Evolutionary conservation across 2,113 vertebrate genomes (phyloP).

Genomic region (Tricholaema leucomelas): DNA sequence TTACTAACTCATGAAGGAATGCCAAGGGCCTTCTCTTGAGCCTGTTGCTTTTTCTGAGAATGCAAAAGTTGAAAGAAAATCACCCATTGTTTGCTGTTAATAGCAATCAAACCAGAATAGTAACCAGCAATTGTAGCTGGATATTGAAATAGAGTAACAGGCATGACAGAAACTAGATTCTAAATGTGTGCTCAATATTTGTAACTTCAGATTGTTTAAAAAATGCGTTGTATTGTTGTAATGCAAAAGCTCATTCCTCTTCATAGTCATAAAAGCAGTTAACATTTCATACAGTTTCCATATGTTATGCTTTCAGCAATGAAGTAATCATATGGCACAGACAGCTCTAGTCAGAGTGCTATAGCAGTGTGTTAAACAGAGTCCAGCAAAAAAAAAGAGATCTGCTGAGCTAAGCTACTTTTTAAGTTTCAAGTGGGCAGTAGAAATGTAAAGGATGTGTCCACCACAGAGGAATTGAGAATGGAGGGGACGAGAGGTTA

Average conservation of each 20-base stretch:
- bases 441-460: background rate
- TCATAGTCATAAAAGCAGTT: slow-evolving; percentile 53
- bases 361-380: background rate
- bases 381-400: background rate
- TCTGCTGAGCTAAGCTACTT: background rate
- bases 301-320: slow-evolving; percentile 66
- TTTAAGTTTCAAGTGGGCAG: background rate
- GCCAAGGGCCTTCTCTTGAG: background rate
- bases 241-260: slow-evolving; percentile 60
- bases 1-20: background rate
- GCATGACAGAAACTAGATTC: slow-evolving; percentile 18
- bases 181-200: slow-evolving; percentile 10
- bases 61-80: background rate
- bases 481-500: background rate
- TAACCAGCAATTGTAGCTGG: slow-evolving; percentile 37
- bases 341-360: slow-evolving; percentile 34
- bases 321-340: slow-evolving; percentile 51
- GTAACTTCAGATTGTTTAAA: background rate
- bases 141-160: background rate
- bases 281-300: slow-evolving; percentile 68
- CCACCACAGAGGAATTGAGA: background rate
- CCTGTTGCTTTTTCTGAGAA: background rate
- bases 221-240: background rate
- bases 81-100: slow-evolving; percentile 18
- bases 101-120: slow-evolving; percentile 31